These are phyloP conservation scores for Psittacara wagleri DNA, from an alignment of 2,113 vertebrate genomes.

Conservation along the genomic window DNA sequence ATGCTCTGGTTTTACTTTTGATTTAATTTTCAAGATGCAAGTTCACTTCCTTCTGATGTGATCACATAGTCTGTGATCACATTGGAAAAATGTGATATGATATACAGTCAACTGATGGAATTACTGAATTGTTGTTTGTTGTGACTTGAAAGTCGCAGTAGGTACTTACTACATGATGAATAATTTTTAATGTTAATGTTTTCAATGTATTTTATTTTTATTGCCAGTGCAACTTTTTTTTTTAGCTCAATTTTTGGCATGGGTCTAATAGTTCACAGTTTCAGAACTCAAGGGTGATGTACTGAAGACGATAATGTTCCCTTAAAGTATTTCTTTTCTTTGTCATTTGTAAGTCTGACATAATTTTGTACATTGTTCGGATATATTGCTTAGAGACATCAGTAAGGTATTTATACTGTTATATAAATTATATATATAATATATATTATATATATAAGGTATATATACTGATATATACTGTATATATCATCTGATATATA, in stretches of 20 bases:
- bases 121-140: background rate
- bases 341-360: background rate
- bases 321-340: background rate
- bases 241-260: background rate
- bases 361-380: background rate
- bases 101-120: background rate
- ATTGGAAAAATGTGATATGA: background rate
- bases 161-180: background rate
- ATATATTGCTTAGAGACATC: background rate
- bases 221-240: background rate
- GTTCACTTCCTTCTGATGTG: rapidly evolving
- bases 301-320: background rate
- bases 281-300: background rate
- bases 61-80: background rate
- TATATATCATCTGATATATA: background rate
- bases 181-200: background rate
- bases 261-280: background rate
- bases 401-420: background rate
- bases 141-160: background rate
- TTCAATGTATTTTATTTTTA: background rate
- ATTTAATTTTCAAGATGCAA: background rate
- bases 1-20: background rate
- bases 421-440: too few species aligned
- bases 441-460: background rate
- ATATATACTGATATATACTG: background rate